Evolutionary conservation across 2,888 invertebrate genomes (phyloP).

Genomic region (Junonia oenone): DNA sequence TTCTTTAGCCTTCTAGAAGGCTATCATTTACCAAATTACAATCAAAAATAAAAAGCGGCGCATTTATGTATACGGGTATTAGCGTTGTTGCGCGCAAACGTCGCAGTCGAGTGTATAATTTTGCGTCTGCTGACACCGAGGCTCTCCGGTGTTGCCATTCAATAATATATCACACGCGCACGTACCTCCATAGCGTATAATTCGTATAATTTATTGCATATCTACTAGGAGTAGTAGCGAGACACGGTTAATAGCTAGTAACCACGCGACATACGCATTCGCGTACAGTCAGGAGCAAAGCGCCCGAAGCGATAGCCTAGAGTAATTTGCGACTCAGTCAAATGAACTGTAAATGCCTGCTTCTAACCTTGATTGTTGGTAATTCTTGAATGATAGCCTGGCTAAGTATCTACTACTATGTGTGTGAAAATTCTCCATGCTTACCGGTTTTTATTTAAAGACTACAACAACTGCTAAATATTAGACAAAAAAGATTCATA

Average conservation of each 20-base stretch:
- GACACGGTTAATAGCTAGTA: slow-evolving; percentile 62
- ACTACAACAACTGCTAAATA: background rate
- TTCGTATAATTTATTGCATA: slow-evolving; percentile 74
- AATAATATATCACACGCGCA: slow-evolving; percentile 72
- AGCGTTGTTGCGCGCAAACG: slow-evolving; percentile 53
- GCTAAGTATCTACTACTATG: background rate
- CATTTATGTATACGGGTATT: slow-evolving; percentile 48
- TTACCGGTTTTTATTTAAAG: background rate
- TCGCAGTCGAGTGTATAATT: slow-evolving; percentile 66
- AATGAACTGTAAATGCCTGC: slow-evolving; percentile 27
- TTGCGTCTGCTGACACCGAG: slow-evolving; percentile 66
- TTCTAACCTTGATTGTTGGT: slow-evolving; percentile 25
- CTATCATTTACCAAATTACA: slow-evolving; percentile 71
- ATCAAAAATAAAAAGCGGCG: slow-evolving; percentile 61
- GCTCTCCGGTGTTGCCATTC: slow-evolving; percentile 49
- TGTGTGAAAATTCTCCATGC: background rate
- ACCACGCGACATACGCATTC: slow-evolving; percentile 72
- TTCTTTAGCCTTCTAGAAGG: slow-evolving; percentile 55
- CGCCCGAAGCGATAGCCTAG: slow-evolving; percentile 27
- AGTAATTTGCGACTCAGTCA: slow-evolving; percentile 24
- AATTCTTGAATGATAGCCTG: slow-evolving; percentile 4
- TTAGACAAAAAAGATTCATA: too few species aligned
- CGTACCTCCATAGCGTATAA: slow-evolving; percentile 60
- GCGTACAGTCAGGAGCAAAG: slow-evolving; percentile 23
- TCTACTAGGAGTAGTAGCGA: slow-evolving; percentile 60